phyloP scores from a whole-genome alignment of 30 jellyfish, hydroid and myxozoan genomes.

The Turritopsis dohrnii region DNA sequence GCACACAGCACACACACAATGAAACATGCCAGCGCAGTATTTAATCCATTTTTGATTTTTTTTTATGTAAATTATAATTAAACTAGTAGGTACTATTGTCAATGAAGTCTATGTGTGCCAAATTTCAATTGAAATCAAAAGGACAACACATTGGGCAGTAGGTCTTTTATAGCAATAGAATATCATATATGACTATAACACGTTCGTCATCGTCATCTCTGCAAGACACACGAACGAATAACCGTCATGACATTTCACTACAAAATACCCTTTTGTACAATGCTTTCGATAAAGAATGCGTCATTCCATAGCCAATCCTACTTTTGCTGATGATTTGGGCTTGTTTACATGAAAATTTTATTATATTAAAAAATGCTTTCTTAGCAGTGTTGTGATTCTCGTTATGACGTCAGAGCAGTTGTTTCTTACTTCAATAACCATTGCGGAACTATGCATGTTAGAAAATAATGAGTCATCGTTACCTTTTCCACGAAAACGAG shows the following conservation, averaged over 20 bases:
- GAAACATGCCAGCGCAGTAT: not conserved
- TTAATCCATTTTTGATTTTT: not conserved
- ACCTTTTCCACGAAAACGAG: too few species aligned
- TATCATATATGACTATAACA: not conserved
- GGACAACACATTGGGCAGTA: not conserved
- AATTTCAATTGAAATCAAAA: not conserved
- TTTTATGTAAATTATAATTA: not conserved
- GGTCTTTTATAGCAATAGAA: not conserved
- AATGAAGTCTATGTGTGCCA: not conserved
- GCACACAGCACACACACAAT: conserved; percentile 13
- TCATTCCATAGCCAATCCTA: not conserved
- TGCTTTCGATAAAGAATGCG: not conserved
- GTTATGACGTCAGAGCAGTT: too few species aligned
- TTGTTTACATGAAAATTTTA: not conserved
- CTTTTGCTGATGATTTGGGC: not conserved
- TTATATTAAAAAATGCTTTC: too few species aligned
- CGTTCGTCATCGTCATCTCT: not conserved
- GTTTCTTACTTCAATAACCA: too few species aligned
- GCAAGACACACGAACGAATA: not conserved
- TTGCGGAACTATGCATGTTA: too few species aligned
- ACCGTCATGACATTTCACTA: not conserved
- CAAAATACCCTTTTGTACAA: not conserved
- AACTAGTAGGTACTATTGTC: not conserved
- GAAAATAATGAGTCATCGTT: too few species aligned
- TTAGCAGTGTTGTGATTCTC: too few species aligned